Base-by-base conservation (phyloP, 2,888 invertebrate species). In the Ceraclea dissimilis region DNA sequence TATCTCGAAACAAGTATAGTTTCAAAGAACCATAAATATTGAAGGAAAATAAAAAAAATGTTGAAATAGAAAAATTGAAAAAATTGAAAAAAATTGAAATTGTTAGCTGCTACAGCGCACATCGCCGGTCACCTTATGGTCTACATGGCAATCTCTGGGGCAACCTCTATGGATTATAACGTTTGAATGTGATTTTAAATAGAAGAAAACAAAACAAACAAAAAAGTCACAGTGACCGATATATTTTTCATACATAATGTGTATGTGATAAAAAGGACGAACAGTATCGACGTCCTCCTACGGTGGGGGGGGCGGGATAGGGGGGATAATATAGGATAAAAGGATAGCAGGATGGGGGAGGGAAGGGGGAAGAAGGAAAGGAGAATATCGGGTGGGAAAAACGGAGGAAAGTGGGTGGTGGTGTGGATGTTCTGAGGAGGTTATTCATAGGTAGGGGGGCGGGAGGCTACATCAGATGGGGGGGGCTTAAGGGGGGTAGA, bases 221-320 rank as follows among this genome's bases (percentile, higher is more conserved):
- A 8, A 39, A 39, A 39, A 39, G 2, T 39, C 4, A 16, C 39
- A 39, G 39, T 39, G 39, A 39, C 16, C 13, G 16, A 8, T 39
- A 39, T 13, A 39, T 39, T 39, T 39, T 39, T 39, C 39, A 39
- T 13, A 8, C 13, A 8, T 8, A 39, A 44, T 39, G 22, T 34
- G 58, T 57, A 52, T 49, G 33, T 49, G 57, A 57, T 57, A 57
- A 56, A 56, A 57, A 57, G 57, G 57, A 57, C 57, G 57, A 56
- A 56, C 51, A 46, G 52, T 57, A 57, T 57, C 57, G 57, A 57
- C 57, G 52, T 52, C 48, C 39, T 46, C 52, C 49, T 47, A 48
- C 52, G n/a, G 39, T 39, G 39, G 39, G 13, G 46, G 46, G 44
- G 44, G n/a, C 2, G 2, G 43, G 46, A 19, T 8, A 18, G 46